Conservation (phyloP, 1,140 invertebrate genomes). For the Caenorhabditis inopinata region DNA sequence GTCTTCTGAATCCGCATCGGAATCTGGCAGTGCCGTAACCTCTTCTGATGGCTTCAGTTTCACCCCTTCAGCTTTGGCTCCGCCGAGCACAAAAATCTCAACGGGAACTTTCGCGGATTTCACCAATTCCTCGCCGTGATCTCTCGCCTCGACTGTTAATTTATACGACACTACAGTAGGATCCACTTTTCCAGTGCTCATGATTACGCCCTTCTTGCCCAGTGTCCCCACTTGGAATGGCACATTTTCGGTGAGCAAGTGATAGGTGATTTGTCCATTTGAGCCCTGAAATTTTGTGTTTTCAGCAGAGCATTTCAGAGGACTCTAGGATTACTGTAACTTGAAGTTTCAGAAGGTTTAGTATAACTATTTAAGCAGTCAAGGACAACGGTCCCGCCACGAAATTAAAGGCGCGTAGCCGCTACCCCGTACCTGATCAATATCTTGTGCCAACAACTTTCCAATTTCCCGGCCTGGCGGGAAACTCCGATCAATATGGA, state of each 20-base stretch:
- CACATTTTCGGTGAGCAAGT: background rate
- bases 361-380: no score
- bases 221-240: slow-evolving; percentile 35
- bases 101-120: slow-evolving; percentile 18
- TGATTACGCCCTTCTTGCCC: background rate
- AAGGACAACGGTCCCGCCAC: no score
- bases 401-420: no score
- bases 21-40: background rate
- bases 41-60: background rate
- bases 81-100: slow-evolving; percentile 31
- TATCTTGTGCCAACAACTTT: slow-evolving; percentile 14
- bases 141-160: slow-evolving; percentile 36
- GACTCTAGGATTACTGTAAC: background rate
- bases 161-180: background rate
- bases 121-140: slow-evolving; percentile 26
- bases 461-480: slow-evolving; percentile 18
- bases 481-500: slow-evolving; percentile 13
- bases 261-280: slow-evolving; percentile 37
- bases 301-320: no score
- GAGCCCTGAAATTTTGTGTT: background rate
- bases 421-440: slow-evolving; percentile 36
- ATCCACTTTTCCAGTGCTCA: slow-evolving; percentile 2
- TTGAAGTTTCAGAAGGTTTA: background rate
- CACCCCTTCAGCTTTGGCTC: background rate
- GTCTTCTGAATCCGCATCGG: background rate